Base-by-base conservation (phyloP, 2,797 vertebrate species). In the Pangasius djambal region DNA sequence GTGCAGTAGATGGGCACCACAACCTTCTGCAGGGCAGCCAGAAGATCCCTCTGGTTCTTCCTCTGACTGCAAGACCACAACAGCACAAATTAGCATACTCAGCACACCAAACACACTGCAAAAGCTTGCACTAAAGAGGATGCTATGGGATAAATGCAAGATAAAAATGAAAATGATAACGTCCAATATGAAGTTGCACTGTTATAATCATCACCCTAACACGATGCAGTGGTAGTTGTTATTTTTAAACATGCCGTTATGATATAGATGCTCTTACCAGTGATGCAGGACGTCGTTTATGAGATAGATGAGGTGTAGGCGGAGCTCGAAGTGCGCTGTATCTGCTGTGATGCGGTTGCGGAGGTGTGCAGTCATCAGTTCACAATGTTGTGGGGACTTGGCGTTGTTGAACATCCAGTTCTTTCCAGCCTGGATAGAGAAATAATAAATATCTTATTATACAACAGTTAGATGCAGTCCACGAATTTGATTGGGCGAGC, bases 391-490 rank as follows among this genome's bases (percentile, higher is more conserved):
- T 0, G 97, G 97, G 6, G 96, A 94, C 89, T 99, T 99, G 18
- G 99, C 99, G 0, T 99, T 99, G 89, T 96, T 98, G 79, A 99
- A 99, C 98, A 99, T 99, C 99, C 99, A 99, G 95, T 99, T 99
- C 93, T 99, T 99, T 37, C 99, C 99, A 48, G 97, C 98, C 99
- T 99, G 87, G n/a, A 85, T 1, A 48, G 2, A 72, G 67, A 40
- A 59, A 37, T 67, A 44, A 83, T 50, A 37, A 82, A 78, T 12
- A 6, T 16, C 44, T 61, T 4, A 34, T 82, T 25, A 37, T 59
- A 18, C 18, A 37, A 77, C 22, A 78, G 2, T 31, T n/a, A n/a
- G 48, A 52, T 52, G 5, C 5, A 0, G 25, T 55, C 28, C 48
- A 52, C 75, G 31, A 16, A 50, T n/a, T 18, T 48, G 6, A 37